Evolutionary conservation across 2,113 vertebrate species (phyloP).

Genomic region (Ameiurus melas): DNA sequence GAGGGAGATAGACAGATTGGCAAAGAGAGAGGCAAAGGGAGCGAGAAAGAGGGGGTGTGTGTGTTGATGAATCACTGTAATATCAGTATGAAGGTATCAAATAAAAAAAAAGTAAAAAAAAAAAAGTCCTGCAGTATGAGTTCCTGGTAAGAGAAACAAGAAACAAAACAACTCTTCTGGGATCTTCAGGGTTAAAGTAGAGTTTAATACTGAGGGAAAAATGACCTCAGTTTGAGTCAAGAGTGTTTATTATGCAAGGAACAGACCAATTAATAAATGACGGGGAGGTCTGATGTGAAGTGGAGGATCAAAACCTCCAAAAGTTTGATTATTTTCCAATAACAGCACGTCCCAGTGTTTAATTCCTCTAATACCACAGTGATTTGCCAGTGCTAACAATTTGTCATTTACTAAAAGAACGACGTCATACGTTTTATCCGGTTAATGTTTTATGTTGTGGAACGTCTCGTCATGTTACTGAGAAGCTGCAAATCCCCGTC

Average conservation of each 20-base stretch:
- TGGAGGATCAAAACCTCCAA: background rate
- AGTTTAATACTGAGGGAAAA: background rate
- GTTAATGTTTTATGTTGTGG: background rate
- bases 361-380: background rate
- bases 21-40: background rate
- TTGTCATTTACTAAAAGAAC: background rate
- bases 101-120: background rate
- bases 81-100: conserved; percentile 2
- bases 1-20: background rate
- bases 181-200: background rate
- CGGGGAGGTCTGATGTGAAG: background rate
- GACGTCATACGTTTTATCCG: background rate
- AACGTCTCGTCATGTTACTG: background rate
- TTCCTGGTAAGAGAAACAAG: background rate
- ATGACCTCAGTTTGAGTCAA: background rate
- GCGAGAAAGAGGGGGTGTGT: background rate
- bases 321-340: background rate
- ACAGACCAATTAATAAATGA: background rate
- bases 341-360: background rate
- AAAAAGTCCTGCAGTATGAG: background rate
- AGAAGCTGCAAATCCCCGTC: background rate
- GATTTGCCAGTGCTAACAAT: background rate
- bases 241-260: background rate
- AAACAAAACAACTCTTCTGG: background rate
- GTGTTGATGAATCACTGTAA: conserved; percentile 31